Evolutionary conservation across 2,888 invertebrate species (phyloP), one percentile per base, ranked within the genome.

Genomic region (Leptogaster cylindrica): DNA sequence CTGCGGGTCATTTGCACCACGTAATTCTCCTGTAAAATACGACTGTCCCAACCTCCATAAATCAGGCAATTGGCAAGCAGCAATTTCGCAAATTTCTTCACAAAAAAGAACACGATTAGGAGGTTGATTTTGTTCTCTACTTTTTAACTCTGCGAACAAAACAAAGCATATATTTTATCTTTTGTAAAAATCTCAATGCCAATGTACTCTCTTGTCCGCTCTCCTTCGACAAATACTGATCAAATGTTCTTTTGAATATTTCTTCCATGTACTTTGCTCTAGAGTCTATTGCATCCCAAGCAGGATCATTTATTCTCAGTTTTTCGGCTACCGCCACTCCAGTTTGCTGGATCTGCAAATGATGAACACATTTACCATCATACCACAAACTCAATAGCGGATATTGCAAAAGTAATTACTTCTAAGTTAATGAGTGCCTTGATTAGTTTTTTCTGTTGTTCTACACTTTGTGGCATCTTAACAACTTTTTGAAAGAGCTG

Each of bases 31-130:
- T 3, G 91, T 90, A 80, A 97, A 96, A 84, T 98, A 98, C 36
- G 94, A 89, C 76, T 95, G 90, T 0, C 97, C 97, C 1, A 99
- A 86, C 77, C 95, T 92, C 97, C 97, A 98, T 74, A 99, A 86
- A 79, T 97, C 94, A 28, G 94, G 93, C 76, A 97, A 86, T 71
- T 89, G 87, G 66, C 88, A 87, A 1, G 88, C 86, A 39, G 94
- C 85, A 69, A 90, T 84, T 65, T 89, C 88, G 70, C 91, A 90
- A 28, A 93, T 82, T 75, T 91, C 90, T 76, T 94, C 92, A 58
- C 92, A 86, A 77, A 92, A 94, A 67, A 88, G 81, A 3, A 93
- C 89, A 70, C 89, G 86, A 71, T 86, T 85, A 1, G 92, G 91
- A 18, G 77, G 73, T 61, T 79, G 76, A 52, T 73, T 77, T 7